These are phyloP conservation scores for Chamaedrilus cognettii DNA, from an alignment of 2,888 invertebrate species.

Conservation along the genomic window DNA sequence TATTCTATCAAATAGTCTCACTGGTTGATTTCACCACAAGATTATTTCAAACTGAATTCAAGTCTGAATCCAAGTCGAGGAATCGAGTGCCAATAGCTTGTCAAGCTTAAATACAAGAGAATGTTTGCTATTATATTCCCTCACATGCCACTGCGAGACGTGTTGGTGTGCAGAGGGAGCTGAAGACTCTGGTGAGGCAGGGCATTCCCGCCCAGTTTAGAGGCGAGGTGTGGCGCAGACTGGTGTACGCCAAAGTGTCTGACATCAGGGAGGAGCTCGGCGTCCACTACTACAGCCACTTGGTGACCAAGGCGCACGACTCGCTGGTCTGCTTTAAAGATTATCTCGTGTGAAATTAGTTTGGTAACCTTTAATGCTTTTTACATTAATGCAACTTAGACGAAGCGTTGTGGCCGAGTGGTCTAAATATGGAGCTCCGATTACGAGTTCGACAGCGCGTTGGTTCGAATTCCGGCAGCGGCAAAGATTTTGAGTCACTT, in stretches of 20 bases:
- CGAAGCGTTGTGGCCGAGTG: too few relatives aligned
- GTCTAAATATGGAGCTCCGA: too few relatives aligned
- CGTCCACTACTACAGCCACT: constrained; percentile 60
- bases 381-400: too few relatives aligned
- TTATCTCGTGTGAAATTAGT: too few relatives aligned
- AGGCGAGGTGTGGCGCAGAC: constrained; percentile 60
- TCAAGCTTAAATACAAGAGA: not conserved
- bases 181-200: constrained; percentile 59
- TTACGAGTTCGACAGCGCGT: too few relatives aligned
- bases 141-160: too few relatives aligned
- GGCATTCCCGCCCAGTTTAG: constrained; percentile 62
- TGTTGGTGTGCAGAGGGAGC: constrained; percentile 51
- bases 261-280: constrained; percentile 61
- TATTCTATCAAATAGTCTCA: too few relatives aligned
- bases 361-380: too few relatives aligned
- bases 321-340: constrained; percentile 59
- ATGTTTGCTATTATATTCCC: not conserved
- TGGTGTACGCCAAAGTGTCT: constrained; percentile 57
- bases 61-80: not conserved
- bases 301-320: constrained; percentile 60
- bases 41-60: not conserved
- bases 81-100: not conserved
- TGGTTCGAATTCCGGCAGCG: too few relatives aligned
- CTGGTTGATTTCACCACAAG: too few relatives aligned
- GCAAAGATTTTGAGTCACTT: too few relatives aligned